Evolutionary conservation across 2,797 vertebrate genomes (phyloP), one percentile per base, ranked within the genome.

Genomic region (Sebastes diploproa): DNA sequence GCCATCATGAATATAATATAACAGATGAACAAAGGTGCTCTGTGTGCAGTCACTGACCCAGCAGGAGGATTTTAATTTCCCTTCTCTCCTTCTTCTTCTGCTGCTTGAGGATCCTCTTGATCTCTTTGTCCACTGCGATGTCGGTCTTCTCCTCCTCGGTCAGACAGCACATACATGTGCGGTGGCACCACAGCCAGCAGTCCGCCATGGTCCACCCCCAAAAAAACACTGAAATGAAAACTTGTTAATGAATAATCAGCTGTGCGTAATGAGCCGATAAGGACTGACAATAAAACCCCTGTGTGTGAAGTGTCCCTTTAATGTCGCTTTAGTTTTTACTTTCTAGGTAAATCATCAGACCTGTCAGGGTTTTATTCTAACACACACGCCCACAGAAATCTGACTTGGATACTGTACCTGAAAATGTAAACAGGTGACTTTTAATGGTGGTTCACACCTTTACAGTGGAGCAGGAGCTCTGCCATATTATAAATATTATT

Each of bases 31-130:
- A 50, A 50, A 12, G 52, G 14, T 63, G 52, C 29, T 20, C 12
- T 58, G 59, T 65, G 58, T 72, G 59, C 23, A 18, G 18, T 14
- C 65, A 92, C 95, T 94, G 78, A 96, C 96, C 96, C 46, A 96
- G 83, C n/a, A 96, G 91, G 12, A 96, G 95, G 64, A 96, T 86
- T 87, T 96, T 96, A 11, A 96, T 93, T 65, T 96, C 95, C 68
- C 46, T 87, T 20, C 87, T 92, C 72, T 96, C 93, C 71, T 68
- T 92, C 84, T 93, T 95, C 82, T 95, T 96, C 88, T 96, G 94
- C 23, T 95, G 80, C 27, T 88, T 90, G n/a, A 96, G 93, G 66
- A 95, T 94, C 76, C 78, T 92, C 88, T 87, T 63, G 77, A 96
- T 96, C 87, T 96, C 95, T 10, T 88, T 94, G 91, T 96, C 92